Evolutionary conservation across 2,888 invertebrate genomes (phyloP), one percentile per base, ranked within the genome.

Genomic region (Drosophila merina): DNA sequence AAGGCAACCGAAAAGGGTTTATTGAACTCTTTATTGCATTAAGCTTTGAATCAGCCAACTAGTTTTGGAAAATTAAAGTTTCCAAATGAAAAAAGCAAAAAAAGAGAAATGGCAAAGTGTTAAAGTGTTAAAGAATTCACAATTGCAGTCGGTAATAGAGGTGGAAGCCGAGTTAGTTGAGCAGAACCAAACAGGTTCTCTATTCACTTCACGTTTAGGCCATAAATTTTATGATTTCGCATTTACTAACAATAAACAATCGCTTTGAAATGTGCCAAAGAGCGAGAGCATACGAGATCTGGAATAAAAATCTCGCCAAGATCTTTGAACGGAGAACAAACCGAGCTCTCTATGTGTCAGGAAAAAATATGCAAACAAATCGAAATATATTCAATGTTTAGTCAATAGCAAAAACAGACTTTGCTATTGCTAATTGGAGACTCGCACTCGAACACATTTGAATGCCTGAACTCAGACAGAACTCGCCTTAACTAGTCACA

Each of bases 361-460:
- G 33, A 12, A 33, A 40, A 52, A 45, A 51, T 31, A 36, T 45
- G 44, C 44, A 45, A 28, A 67, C 25, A 36, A 26, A 28, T 42
- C 9, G 26, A 54, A 14, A 63, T 40, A 48, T 52, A 44, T 48
- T 69, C 72, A 44, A 42, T 57, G 52, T 54, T 63, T 64, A 50
- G 66, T 64, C 57, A 59, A 49, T 52, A 55, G 14, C 59, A 45
- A 57, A 59, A 50, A 57, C 56, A 57, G 40, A 62, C 49, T 38
- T 8, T 12, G 62, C 44, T 69, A 42, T 63, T 78, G 82, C 52
- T 78, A 85, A 85, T 85, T 74, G 63, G 60, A 56, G 47, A 64
- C 51, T 51, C 57, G 67, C 44, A 75, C 20, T 20, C 20, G 20
- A 20, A 20, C 40, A 66, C 63, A 40, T 30, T 58, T 30, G 45